These are phyloP conservation scores for Galaxias olidus DNA, from an alignment of 2,797 vertebrate genomes.

Conservation along the genomic window DNA sequence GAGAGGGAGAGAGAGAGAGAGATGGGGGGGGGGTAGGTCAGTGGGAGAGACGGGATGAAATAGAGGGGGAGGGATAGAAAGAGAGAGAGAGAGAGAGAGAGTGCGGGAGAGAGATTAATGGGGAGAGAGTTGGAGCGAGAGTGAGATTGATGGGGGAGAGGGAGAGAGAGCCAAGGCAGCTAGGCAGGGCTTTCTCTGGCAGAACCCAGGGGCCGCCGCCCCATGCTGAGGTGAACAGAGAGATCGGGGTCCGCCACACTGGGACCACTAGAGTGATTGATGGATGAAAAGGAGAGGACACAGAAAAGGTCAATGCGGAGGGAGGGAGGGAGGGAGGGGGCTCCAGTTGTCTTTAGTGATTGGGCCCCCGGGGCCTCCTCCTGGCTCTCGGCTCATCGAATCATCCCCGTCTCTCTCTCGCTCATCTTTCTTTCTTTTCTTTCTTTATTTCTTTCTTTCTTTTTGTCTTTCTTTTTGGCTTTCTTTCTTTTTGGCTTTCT, in stretches of 20 bases:
- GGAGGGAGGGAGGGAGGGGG: slow-evolving; percentile 58
- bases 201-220: slow-evolving; percentile 3
- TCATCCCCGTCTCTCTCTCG: background rate
- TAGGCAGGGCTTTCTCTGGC: slow-evolving; percentile 15
- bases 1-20: no score
- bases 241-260: slow-evolving; percentile 41
- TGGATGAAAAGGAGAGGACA: slow-evolving; percentile 61
- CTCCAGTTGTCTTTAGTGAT: slow-evolving; percentile 67
- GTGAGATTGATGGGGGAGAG: no score
- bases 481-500: no score
- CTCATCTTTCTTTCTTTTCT: no score
- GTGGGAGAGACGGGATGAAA: no score
- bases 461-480: no score
- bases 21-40: no score
- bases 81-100: slow-evolving; percentile 15
- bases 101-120: no score
- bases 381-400: slow-evolving; percentile 11
- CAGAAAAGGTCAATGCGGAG: slow-evolving; percentile 70
- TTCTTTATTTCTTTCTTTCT: no score
- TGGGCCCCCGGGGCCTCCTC: slow-evolving; percentile 47
- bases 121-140: slow-evolving; percentile 14
- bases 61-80: background rate
- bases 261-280: slow-evolving; percentile 62
- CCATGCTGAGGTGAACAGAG: slow-evolving; percentile 38
- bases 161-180: background rate